These are phyloP conservation scores for Eupeodes corollae DNA, from an alignment of 1,140 invertebrate genomes.

Conservation along the genomic window DNA sequence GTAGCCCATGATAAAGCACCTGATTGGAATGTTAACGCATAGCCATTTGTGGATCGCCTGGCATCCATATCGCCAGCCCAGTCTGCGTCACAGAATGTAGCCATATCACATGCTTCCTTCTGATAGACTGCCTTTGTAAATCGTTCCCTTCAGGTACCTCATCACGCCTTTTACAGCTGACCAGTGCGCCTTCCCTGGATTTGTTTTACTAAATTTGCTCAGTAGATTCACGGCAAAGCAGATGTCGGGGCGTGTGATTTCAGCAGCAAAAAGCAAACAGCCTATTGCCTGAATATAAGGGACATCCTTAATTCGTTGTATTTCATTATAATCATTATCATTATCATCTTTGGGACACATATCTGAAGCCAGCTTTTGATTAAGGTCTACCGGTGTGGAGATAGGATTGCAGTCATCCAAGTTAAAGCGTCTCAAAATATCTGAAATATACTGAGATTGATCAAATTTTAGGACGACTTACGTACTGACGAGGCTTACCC, in stretches of 20 bases:
- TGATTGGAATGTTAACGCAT: conserved; percentile 1
- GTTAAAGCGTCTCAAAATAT: too few relatives aligned
- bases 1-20: too few relatives aligned
- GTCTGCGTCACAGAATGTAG: background rate
- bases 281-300: conserved; percentile 1
- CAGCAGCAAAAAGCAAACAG: background rate
- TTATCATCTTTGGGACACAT: background rate
- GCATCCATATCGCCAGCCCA: too few relatives aligned
- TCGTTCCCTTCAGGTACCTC: conserved; percentile 4
- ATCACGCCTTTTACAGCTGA: background rate
- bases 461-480: background rate
- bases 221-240: conserved; percentile 1
- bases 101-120: background rate
- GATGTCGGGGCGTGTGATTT: too few relatives aligned
- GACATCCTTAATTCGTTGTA: background rate
- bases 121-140: background rate
- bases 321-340: too few relatives aligned
- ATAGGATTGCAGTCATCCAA: too few relatives aligned
- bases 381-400: too few relatives aligned
- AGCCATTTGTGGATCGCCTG: conserved; percentile 3
- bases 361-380: background rate
- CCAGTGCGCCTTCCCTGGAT: conserved; percentile 2
- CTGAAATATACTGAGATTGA: too few relatives aligned
- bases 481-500: background rate
- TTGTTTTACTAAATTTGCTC: background rate